Conservation (phyloP, 2,113 vertebrate species). For the Clarias gariepinus region DNA sequence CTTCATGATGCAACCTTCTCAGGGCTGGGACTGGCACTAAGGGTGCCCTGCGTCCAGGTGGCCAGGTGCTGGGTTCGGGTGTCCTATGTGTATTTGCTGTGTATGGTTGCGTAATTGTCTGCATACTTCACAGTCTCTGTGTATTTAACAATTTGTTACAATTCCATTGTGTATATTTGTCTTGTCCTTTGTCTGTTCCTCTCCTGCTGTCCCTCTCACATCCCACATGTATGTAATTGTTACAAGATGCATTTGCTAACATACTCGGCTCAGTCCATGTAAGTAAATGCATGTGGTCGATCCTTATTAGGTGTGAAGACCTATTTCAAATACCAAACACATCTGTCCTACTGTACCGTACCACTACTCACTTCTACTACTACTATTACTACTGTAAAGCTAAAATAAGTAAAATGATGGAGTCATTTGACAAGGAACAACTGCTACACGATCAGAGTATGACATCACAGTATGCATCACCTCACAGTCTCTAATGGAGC, state of each 20-base stretch:
- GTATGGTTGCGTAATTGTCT: background rate
- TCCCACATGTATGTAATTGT: background rate
- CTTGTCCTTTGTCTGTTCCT: background rate
- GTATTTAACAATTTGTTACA: background rate
- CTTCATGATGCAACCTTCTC: too few species aligned
- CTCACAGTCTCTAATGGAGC: too few species aligned
- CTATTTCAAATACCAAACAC: conserved; percentile 13
- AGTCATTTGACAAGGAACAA: too few species aligned
- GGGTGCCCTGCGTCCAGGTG: too few species aligned
- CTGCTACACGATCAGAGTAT: too few species aligned
- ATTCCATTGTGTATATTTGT: background rate
- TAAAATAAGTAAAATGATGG: too few species aligned
- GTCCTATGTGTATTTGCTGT: background rate
- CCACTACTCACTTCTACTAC: too few species aligned
- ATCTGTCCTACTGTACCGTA: background rate
- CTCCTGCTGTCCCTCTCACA: background rate
- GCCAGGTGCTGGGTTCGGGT: too few species aligned
- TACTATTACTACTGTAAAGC: too few species aligned
- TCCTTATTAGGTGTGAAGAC: conserved; percentile 27
- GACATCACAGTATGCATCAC: too few species aligned
- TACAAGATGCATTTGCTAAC: background rate
- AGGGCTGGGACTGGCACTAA: too few species aligned
- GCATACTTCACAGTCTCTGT: background rate
- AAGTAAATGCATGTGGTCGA: conserved; percentile 10
- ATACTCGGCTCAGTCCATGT: background rate